phyloP scores from a whole-genome alignment of 1,140 invertebrate genomes.

The Rhopalosiphum padi region DNA sequence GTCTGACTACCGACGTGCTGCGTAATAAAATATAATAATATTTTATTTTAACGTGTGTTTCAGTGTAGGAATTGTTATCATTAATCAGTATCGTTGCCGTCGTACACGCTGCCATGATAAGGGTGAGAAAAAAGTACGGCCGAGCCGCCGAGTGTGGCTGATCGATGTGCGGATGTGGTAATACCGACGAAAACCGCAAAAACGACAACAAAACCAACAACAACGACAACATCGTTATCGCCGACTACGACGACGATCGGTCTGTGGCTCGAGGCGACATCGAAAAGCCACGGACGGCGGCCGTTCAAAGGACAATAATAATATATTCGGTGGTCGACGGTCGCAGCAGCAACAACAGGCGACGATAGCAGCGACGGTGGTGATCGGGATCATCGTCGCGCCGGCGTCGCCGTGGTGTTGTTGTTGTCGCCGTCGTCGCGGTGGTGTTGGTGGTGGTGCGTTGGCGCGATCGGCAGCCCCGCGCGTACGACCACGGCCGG shows the following conservation, averaged over 20 bases:
- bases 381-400: background rate
- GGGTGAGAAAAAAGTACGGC: conserved; percentile 25
- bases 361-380: background rate
- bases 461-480: conserved; percentile 25
- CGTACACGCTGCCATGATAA: conserved; percentile 11
- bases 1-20: background rate
- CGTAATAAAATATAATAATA: background rate
- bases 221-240: too few relatives aligned
- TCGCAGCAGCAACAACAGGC: background rate
- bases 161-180: background rate
- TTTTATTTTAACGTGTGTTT: background rate
- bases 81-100: background rate
- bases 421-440: background rate
- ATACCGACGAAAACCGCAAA: background rate
- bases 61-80: background rate
- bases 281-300: too few relatives aligned
- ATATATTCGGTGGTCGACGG: too few relatives aligned
- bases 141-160: conserved; percentile 11
- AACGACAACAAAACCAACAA: too few relatives aligned
- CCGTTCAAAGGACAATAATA: background rate
- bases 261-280: background rate
- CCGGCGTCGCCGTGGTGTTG: background rate
- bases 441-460: conserved; percentile 1
- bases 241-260: background rate
- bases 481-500: conserved; percentile 45